Percentiles rank a stretch among this genome's conserved stretches.
phyloP scores from a whole-genome alignment of 2,113 vertebrate species.

The Eidolon helvum region DNA sequence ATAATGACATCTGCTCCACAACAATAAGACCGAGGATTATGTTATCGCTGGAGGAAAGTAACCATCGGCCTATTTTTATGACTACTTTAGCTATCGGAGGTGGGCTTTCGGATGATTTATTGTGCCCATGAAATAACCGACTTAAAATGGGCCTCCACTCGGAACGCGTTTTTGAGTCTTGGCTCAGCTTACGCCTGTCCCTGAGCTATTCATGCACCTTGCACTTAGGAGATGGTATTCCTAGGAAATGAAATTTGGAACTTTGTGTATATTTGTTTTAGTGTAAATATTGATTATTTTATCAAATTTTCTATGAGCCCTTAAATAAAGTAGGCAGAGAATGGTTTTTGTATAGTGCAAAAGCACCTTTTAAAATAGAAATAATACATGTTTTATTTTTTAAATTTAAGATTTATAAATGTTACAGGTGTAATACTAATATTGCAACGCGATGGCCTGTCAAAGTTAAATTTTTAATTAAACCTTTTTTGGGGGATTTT shows the following conservation, averaged over 20 bases:
- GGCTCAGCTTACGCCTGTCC: neutral
- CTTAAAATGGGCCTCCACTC: neutral
- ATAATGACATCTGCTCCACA: conserved; percentile 68
- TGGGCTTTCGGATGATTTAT: neutral
- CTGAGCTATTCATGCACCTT: neutral
- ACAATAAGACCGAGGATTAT: conserved; percentile 29
- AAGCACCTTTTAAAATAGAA: neutral
- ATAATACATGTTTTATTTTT: neutral
- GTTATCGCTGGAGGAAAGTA: neutral
- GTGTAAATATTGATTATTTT: neutral
- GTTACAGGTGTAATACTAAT: neutral
- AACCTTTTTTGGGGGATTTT: neutral
- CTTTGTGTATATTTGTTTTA: neutral
- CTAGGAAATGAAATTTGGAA: neutral
- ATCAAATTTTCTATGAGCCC: neutral
- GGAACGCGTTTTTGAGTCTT: neutral
- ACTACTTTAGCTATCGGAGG: neutral
- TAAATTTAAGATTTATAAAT: neutral
- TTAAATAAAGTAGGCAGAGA: neutral
- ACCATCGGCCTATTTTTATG: neutral
- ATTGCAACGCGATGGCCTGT: neutral
- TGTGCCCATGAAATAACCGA: neutral
- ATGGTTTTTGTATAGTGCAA: neutral
- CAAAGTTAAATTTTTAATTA: neutral
- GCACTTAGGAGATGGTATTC: neutral